Evolutionary conservation across 35 echinoderm and acorn worm species (phyloP).

Genomic region (Ptychodera flava): DNA sequence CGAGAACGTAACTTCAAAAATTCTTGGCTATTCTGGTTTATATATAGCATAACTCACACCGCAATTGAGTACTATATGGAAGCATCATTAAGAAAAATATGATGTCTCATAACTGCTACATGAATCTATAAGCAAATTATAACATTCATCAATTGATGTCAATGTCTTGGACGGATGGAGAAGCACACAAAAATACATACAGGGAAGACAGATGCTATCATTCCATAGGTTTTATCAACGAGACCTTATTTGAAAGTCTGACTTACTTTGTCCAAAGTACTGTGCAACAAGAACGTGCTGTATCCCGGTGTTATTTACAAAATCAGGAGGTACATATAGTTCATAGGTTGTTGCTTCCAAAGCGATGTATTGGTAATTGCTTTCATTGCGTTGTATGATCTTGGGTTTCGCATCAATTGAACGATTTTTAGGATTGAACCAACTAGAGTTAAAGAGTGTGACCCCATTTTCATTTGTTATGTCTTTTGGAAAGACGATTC

Average conservation of each 20-base stretch:
- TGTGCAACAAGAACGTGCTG: neutral
- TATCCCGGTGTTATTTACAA: neutral
- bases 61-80: no score
- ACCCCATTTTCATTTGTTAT: neutral
- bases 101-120: no score
- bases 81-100: no score
- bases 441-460: neutral
- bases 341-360: neutral
- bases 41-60: no score
- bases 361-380: neutral
- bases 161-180: neutral
- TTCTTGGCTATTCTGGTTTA: no score
- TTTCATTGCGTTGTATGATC: neutral
- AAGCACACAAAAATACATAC: neutral
- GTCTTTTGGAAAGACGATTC: neutral
- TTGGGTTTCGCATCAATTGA: neutral
- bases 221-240: no score
- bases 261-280: neutral
- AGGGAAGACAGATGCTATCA: no score
- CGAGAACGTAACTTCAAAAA: no score
- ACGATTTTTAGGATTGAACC: neutral
- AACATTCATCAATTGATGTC: no score
- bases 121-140: no score
- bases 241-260: neutral
- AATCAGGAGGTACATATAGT: neutral